phyloP scores from a whole-genome alignment of 2,113 vertebrate species.

The Nothoprocta pentlandii region DNA sequence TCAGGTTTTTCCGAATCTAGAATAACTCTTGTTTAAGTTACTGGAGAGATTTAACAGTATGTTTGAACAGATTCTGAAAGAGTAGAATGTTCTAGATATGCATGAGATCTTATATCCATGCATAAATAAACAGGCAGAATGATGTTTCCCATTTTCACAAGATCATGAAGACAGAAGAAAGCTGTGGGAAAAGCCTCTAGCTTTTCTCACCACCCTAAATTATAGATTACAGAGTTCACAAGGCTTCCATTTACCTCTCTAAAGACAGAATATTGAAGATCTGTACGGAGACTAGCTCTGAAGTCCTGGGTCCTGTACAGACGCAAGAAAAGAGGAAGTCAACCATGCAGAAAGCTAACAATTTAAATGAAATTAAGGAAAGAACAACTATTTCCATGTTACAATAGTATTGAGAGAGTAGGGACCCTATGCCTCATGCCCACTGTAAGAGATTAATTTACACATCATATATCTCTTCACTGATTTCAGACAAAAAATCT shows the following conservation, averaged over 20 bases:
- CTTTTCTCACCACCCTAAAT: neutral
- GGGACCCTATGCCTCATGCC: neutral
- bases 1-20: neutral
- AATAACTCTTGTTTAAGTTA: neutral
- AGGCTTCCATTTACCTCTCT: neutral
- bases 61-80: neutral
- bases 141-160: neutral
- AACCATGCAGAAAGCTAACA: neutral
- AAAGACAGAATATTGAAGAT: neutral
- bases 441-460: neutral
- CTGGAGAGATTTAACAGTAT: neutral
- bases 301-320: neutral
- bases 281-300: neutral
- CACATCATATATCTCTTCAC: rapidly evolving
- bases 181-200: neutral
- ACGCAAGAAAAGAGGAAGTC: neutral
- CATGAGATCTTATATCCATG: neutral
- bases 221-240: neutral
- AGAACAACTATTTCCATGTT: neutral
- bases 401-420: neutral
- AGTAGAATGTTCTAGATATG: neutral
- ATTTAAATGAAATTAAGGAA: neutral
- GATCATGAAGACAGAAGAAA: neutral
- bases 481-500: neutral
- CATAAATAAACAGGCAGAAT: neutral